A percentile compares a stretch with the other conserved stretches of the same genome.
These are phyloP conservation scores for Cyprinodon tularosa DNA, from an alignment of 2,113 vertebrate genomes.

Conservation along the genomic window DNA sequence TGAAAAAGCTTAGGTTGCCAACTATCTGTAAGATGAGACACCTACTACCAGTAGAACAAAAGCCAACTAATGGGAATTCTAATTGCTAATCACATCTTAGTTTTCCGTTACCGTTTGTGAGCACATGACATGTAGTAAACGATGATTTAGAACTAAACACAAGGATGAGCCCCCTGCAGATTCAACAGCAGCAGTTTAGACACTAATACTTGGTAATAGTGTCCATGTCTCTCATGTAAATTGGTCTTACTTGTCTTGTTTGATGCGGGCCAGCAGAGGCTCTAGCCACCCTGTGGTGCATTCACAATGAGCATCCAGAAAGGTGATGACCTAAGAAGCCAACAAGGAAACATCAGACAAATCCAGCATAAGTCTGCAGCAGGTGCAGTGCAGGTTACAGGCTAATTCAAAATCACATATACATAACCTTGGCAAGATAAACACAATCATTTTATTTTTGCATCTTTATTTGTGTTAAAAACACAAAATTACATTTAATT, in stretches of 20 bases:
- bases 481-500: background rate
- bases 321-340: conserved; percentile 87
- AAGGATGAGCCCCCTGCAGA: conserved; percentile 52
- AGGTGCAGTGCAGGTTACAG: conserved; percentile 17
- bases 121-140: conserved; percentile 39
- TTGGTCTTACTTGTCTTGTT: conserved; percentile 88
- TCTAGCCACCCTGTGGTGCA: conserved; percentile 97
- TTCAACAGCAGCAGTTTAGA: conserved; percentile 59
- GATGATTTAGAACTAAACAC: conserved; percentile 69
- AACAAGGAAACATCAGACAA: conserved; percentile 28
- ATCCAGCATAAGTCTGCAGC: conserved; percentile 10
- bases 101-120: conserved; percentile 4
- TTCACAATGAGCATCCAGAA: conserved; percentile 97
- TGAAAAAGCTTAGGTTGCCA: background rate
- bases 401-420: background rate
- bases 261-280: conserved; percentile 94
- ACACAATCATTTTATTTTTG: too few relatives aligned
- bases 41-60: conserved; percentile 6
- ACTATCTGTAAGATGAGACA: conserved; percentile 21
- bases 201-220: conserved; percentile 37
- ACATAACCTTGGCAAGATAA: background rate
- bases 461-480: background rate
- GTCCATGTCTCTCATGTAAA: conserved; percentile 18
- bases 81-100: conserved; percentile 18
- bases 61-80: conserved; percentile 7